phyloP scores from a whole-genome alignment of 2,888 invertebrate genomes.

The Gastrophysa polygoni region DNA sequence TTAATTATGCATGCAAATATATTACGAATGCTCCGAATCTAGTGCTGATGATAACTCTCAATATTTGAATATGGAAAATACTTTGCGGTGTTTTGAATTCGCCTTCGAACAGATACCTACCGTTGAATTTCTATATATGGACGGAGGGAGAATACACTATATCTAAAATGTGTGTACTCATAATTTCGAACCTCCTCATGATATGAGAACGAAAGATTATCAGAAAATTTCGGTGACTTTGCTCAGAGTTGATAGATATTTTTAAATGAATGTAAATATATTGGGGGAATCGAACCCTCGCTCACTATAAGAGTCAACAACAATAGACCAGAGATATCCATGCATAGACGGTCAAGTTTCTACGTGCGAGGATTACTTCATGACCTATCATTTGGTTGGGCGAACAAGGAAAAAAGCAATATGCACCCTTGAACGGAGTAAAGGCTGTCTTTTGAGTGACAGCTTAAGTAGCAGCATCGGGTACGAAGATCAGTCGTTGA shows the following conservation, averaged over 20 bases:
- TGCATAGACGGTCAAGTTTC: neutral
- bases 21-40: conserved; percentile 32
- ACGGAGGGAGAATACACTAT: neutral
- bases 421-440: conserved; percentile 11
- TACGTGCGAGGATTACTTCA: neutral
- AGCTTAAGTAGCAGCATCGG: conserved; percentile 38
- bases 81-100: conserved; percentile 24
- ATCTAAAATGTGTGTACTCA: no score
- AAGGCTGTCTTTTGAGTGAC: conserved; percentile 41
- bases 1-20: conserved; percentile 37
- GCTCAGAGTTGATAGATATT: no score
- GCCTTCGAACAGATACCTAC: conserved; percentile 1
- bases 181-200: no score
- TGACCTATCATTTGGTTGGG: neutral
- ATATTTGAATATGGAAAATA: conserved; percentile 37
- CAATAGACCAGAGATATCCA: neutral
- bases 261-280: no score
- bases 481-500: conserved; percentile 50
- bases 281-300: no score
- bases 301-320: neutral
- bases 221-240: no score
- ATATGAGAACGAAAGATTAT: no score
- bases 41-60: conserved; percentile 33
- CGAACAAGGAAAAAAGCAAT: conserved; percentile 3
- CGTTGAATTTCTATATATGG: neutral